phyloP scores from a whole-genome alignment of 2,888 invertebrate genomes.

The Coleophora deauratella region DNA sequence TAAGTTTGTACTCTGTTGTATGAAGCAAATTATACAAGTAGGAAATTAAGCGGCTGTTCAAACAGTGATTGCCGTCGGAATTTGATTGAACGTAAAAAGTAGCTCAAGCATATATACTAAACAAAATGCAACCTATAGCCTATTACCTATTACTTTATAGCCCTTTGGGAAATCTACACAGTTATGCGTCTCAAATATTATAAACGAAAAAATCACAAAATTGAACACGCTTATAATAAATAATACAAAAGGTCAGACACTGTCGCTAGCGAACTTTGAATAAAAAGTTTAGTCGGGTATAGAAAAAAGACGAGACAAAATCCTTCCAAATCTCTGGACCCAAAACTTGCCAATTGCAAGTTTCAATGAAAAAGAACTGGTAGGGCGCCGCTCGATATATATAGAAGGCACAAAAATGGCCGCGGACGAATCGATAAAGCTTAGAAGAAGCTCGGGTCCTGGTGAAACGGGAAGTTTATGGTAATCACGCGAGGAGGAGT shows the following conservation, averaged over 20 bases:
- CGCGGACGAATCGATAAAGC: slow-evolving; percentile 61
- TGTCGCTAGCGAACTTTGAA: slow-evolving; percentile 18
- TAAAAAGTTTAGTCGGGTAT: slow-evolving; percentile 20
- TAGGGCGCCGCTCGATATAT: slow-evolving; percentile 47
- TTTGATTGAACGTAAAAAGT: slow-evolving; percentile 42
- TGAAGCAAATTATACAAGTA: slow-evolving; percentile 36
- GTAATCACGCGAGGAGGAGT: slow-evolving; percentile 63
- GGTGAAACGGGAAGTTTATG: slow-evolving; percentile 70
- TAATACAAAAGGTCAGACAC: slow-evolving; percentile 1
- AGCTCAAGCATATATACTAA: no score
- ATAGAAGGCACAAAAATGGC: slow-evolving; percentile 59
- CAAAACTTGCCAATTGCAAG: slow-evolving; percentile 58
- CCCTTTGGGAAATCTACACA: no score
- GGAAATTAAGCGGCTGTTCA: slow-evolving; percentile 64
- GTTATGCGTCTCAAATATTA: no score
- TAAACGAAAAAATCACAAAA: no score
- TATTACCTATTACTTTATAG: no score
- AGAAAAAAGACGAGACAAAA: slow-evolving; percentile 37
- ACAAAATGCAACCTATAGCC: no score
- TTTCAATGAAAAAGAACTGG: slow-evolving; percentile 62
- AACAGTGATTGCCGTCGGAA: slow-evolving; percentile 54
- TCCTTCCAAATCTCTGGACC: slow-evolving; percentile 41
- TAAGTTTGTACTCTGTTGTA: slow-evolving; percentile 49
- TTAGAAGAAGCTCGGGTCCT: slow-evolving; percentile 61
- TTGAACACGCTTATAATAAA: no score